Evolutionary conservation across 2,888 invertebrate genomes (phyloP).

Genomic region (Cantharis nigra): DNA sequence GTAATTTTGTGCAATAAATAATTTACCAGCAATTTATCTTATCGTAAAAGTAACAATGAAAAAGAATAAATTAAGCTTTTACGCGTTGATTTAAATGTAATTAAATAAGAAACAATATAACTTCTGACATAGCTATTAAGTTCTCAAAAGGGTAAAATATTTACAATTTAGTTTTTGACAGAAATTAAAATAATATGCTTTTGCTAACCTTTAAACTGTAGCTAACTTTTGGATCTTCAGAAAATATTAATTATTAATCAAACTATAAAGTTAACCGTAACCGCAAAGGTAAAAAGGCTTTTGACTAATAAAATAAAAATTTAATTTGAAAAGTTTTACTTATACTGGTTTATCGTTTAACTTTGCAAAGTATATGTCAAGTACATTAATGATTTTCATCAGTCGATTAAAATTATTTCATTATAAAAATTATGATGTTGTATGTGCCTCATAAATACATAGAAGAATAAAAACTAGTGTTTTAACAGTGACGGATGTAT

Average conservation of each 20-base stretch:
- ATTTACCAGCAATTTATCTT: neutral
- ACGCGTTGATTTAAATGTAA: neutral
- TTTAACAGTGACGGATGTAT: too few species aligned
- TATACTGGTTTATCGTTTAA: too few species aligned
- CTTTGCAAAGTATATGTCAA: too few species aligned
- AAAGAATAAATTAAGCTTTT: neutral
- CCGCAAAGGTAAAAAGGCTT: too few species aligned
- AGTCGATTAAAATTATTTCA: too few species aligned
- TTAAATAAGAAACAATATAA: neutral
- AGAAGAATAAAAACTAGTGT: too few species aligned
- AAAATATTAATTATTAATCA: neutral
- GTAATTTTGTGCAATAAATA: neutral
- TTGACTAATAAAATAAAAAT: too few species aligned
- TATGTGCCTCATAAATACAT: too few species aligned
- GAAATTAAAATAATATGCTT: neutral
- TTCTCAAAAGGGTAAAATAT: neutral
- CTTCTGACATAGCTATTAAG: neutral
- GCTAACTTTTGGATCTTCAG: neutral
- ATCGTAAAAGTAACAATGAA: neutral
- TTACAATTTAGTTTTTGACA: neutral
- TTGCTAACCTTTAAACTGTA: too few species aligned
- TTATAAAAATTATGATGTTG: too few species aligned
- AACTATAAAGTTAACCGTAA: neutral
- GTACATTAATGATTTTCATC: too few species aligned
- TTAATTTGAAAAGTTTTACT: too few species aligned